phyloP scores from a whole-genome alignment of 1,140 invertebrate species.

The Olivierus martensii region DNA sequence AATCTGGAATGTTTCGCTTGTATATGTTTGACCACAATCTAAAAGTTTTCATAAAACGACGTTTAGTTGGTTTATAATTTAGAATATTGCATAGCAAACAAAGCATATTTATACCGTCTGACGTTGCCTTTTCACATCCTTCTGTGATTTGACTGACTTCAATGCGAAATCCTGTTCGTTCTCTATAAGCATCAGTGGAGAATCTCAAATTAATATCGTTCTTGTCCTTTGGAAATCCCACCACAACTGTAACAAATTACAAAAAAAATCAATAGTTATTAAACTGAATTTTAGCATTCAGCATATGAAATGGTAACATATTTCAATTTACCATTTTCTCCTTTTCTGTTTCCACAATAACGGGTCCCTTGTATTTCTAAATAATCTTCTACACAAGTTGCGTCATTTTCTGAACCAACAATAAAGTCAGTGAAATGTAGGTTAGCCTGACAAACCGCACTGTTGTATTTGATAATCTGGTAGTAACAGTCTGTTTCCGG shows the following conservation, averaged over 20 bases:
- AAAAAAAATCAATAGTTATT: background rate
- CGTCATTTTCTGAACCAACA: slow-evolving; percentile 15
- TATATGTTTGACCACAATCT: slow-evolving; percentile 11
- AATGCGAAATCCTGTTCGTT: slow-evolving; percentile 17
- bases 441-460: slow-evolving; percentile 19
- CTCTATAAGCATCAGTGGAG: slow-evolving; percentile 16
- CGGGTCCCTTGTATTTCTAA: slow-evolving; percentile 19
- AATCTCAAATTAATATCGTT: slow-evolving; percentile 15
- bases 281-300: background rate
- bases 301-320: background rate
- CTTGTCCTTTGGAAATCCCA: slow-evolving; percentile 17
- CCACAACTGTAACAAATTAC: background rate
- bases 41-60: background rate
- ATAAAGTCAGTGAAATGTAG: slow-evolving; percentile 20
- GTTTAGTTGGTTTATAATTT: too few species aligned
- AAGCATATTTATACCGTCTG: background rate
- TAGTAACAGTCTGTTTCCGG: slow-evolving; percentile 18
- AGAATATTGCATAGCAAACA: too few species aligned
- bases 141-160: slow-evolving; percentile 16
- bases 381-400: slow-evolving; percentile 17
- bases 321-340: slow-evolving; percentile 7
- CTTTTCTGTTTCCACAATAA: slow-evolving; percentile 19
- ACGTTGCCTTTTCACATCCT: slow-evolving; percentile 1
- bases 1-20: slow-evolving; percentile 14
- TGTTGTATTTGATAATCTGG: slow-evolving; percentile 8